Evolutionary conservation across 2,113 vertebrate species (phyloP).

Genomic region (Paradoxurus hermaphroditus): DNA sequence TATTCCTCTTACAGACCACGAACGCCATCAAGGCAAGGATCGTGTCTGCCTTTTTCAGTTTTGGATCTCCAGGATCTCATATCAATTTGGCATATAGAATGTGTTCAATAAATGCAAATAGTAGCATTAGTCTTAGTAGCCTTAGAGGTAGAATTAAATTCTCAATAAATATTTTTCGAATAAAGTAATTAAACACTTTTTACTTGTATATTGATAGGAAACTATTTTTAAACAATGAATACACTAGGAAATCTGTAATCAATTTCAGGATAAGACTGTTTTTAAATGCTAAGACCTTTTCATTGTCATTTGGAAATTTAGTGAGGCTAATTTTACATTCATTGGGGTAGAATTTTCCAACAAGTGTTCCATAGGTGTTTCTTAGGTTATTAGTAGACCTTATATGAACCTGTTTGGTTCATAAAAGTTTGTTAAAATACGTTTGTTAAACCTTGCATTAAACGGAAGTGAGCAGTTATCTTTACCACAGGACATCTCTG

Average conservation of each 20-base stretch:
- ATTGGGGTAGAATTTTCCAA: background rate
- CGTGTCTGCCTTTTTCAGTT: background rate
- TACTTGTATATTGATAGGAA: background rate
- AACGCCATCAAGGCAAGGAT: background rate
- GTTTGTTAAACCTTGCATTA: background rate
- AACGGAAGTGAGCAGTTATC: background rate
- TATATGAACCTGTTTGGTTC: background rate
- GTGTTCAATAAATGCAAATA: background rate
- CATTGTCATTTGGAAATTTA: background rate
- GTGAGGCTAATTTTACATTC: background rate
- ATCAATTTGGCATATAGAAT: background rate
- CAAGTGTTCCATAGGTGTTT: background rate
- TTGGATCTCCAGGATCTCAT: background rate
- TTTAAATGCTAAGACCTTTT: background rate
- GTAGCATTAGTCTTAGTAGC: background rate
- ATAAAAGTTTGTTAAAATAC: background rate
- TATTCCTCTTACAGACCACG: background rate
- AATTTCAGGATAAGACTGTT: background rate
- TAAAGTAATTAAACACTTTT: background rate
- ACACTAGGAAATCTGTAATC: background rate
- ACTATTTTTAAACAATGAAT: background rate
- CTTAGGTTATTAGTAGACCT: background rate
- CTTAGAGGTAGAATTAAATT: background rate
- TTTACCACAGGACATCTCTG: background rate
- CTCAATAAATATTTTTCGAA: background rate